These are phyloP conservation scores for Emmelina monodactyla DNA, from an alignment of 2,888 invertebrate species.

Conservation along the genomic window DNA sequence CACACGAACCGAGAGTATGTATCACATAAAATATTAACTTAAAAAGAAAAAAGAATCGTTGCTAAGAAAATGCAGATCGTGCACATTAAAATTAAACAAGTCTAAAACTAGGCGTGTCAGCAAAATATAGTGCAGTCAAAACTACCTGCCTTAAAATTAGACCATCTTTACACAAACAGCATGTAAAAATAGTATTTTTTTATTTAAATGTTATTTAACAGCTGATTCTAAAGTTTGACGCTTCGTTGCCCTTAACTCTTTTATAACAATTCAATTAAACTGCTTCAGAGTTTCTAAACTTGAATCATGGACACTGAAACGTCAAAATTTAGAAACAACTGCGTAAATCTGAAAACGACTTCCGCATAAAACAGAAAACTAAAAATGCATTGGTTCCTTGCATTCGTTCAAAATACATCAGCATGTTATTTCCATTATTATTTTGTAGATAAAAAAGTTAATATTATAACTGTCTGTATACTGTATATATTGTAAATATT, in stretches of 20 bases:
- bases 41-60: slow-evolving; percentile 36
- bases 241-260: too few species aligned
- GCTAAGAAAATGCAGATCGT: slow-evolving; percentile 63
- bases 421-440: slow-evolving; percentile 26
- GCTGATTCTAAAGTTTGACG: too few species aligned
- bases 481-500: slow-evolving; percentile 60
- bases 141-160: slow-evolving; percentile 62
- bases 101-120: slow-evolving; percentile 61
- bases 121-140: slow-evolving; percentile 62
- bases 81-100: slow-evolving; percentile 48
- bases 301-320: too few species aligned
- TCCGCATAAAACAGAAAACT: too few species aligned
- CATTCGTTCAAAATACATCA: slow-evolving; percentile 35
- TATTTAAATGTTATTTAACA: too few species aligned
- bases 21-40: slow-evolving; percentile 32
- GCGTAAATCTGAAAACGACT: too few species aligned
- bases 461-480: neutral
- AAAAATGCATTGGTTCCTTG: too few species aligned
- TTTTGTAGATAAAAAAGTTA: slow-evolving; percentile 47
- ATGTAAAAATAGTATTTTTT: slow-evolving; percentile 50
- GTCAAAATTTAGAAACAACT: too few species aligned
- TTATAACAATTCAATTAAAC: too few species aligned
- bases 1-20: slow-evolving; percentile 25
- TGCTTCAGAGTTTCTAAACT: too few species aligned
- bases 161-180: slow-evolving; percentile 60